These are phyloP conservation scores for Glyphotaelius pellucidus DNA, from an alignment of 2,888 invertebrate genomes.

Conservation along the genomic window DNA sequence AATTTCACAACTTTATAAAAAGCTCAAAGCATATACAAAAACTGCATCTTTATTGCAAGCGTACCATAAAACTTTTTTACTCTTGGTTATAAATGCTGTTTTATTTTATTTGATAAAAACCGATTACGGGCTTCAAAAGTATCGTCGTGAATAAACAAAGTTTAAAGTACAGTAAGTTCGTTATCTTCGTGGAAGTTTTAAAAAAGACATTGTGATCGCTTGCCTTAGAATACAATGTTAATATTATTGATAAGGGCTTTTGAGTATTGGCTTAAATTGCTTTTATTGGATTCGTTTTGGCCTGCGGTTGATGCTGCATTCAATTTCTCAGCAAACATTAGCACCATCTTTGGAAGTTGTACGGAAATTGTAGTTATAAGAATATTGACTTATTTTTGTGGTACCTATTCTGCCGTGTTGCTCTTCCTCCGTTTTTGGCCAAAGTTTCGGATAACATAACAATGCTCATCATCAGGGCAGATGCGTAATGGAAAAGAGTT, in stretches of 20 bases:
- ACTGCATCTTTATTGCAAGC: slow-evolving; percentile 70
- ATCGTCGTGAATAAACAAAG: neutral
- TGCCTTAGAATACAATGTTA: neutral
- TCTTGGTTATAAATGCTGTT: neutral
- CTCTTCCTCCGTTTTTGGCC: too few species aligned
- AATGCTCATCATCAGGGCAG: too few species aligned
- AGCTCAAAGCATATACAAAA: neutral
- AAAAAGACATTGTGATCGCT: neutral
- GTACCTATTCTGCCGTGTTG: too few species aligned
- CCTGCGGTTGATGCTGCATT: neutral
- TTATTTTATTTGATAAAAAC: neutral
- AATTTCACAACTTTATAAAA: slow-evolving; percentile 2
- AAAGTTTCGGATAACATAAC: too few species aligned
- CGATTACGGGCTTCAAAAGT: neutral
- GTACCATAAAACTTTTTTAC: slow-evolving; percentile 62
- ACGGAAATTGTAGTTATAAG: neutral
- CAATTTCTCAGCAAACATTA: neutral
- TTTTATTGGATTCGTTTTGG: neutral
- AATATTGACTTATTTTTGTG: too few species aligned
- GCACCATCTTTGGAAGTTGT: slow-evolving; percentile 2
- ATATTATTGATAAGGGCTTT: neutral
- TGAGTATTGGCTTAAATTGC: neutral
- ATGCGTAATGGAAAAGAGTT: too few species aligned
- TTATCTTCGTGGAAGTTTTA: neutral
- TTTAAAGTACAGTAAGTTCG: neutral